phyloP scores from a whole-genome alignment of 2,113 vertebrate species.

The Columba livia region DNA sequence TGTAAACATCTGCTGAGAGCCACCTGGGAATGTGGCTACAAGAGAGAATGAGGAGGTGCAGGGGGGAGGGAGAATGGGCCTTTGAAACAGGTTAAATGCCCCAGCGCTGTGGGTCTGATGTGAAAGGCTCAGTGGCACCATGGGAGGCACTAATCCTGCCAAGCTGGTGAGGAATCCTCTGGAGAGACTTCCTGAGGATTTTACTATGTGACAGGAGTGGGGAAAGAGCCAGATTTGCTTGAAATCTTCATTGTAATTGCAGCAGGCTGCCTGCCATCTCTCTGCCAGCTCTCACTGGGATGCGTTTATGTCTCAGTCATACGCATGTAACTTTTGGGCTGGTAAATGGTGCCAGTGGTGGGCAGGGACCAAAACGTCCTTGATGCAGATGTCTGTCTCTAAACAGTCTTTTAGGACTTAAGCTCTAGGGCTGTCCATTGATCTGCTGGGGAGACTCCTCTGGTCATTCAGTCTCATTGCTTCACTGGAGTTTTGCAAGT shows the following conservation, averaged over 20 bases:
- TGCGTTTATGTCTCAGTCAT: background rate
- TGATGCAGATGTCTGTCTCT: background rate
- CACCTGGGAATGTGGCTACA: background rate
- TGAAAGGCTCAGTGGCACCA: background rate
- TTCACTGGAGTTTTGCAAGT: background rate
- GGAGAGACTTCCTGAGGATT: background rate
- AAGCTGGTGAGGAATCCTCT: background rate
- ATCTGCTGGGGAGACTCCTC: background rate
- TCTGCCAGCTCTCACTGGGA: background rate
- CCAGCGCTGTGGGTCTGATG: background rate
- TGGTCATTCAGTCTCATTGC: background rate
- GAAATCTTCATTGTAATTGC: constrained; percentile 38
- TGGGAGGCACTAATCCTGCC: background rate
- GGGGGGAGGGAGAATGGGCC: background rate
- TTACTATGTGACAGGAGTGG: background rate
- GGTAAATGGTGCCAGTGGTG: background rate
- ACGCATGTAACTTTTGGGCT: background rate
- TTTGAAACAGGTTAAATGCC: background rate
- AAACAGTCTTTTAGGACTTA: background rate
- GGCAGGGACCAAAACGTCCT: background rate
- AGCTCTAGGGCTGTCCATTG: background rate
- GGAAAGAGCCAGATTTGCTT: background rate
- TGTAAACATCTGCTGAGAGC: constrained; percentile 30
- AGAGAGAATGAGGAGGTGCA: background rate
- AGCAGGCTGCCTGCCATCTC: background rate